A percentile compares a stretch with the other conserved stretches of the same genome.
These are phyloP conservation scores for Augochlorella aurata DNA, from an alignment of 2,888 invertebrate species.

Conservation along the genomic window DNA sequence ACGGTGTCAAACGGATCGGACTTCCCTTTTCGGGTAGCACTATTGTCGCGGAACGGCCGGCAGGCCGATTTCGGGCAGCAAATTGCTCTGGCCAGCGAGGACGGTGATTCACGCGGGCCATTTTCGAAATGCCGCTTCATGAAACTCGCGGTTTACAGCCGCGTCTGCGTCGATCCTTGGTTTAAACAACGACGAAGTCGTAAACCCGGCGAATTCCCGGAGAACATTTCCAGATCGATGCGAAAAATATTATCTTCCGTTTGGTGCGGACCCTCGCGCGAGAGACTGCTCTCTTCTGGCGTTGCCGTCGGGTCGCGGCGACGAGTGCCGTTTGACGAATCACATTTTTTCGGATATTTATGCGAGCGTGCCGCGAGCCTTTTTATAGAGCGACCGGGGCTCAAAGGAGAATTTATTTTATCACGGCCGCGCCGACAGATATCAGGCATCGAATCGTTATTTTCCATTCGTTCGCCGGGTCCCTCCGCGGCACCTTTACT, in stretches of 20 bases:
- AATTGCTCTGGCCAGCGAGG: neutral
- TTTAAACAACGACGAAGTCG: neutral
- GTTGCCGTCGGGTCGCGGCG: neutral
- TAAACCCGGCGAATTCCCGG: conserved; percentile 6
- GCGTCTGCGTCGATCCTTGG: neutral
- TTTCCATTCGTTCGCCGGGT: conserved; percentile 61
- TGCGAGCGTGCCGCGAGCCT: conserved; percentile 37
- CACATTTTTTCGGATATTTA: conserved; percentile 53
- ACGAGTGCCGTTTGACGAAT: conserved; percentile 53
- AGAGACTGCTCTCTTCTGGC: neutral
- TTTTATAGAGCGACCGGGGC: conserved; percentile 47
- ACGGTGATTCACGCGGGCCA: neutral
- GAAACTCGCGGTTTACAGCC: conserved; percentile 14
- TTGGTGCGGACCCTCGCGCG: neutral
- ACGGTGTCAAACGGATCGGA: neutral
- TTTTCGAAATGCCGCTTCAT: conserved; percentile 12
- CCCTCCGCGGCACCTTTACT: conserved; percentile 62
- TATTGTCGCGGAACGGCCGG: neutral
- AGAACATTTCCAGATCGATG: conserved; percentile 13
- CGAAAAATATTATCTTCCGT: conserved; percentile 6
- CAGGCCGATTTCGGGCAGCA: neutral
- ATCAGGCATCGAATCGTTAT: conserved; percentile 67
- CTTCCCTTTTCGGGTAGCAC: neutral
- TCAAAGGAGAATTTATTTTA: conserved; percentile 63
- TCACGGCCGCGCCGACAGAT: conserved; percentile 63